Evolutionary conservation across 2,113 vertebrate species (phyloP).

Genomic region (Phyllostomus hastatus): DNA sequence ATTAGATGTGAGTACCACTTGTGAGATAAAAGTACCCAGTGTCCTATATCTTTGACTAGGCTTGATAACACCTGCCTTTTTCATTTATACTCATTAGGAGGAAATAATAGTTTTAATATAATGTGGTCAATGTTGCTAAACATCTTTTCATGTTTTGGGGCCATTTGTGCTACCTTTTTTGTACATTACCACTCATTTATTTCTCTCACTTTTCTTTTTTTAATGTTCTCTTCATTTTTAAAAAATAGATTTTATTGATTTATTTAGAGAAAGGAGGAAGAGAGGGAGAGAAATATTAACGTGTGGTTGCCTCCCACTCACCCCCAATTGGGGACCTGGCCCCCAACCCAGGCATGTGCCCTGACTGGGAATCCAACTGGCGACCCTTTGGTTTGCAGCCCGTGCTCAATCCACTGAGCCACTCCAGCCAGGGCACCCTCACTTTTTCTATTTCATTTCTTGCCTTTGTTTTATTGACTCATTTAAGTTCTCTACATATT

Average conservation of each 20-base stretch:
- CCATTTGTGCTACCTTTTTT: neutral
- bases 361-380: too few relatives aligned
- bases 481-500: neutral
- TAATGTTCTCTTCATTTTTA: too few relatives aligned
- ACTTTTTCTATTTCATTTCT: neutral
- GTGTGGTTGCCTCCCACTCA: too few relatives aligned
- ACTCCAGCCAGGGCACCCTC: too few relatives aligned
- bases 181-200: neutral
- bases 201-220: neutral
- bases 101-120: neutral
- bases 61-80: neutral
- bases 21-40: neutral
- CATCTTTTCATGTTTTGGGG: neutral
- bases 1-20: neutral
- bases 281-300: too few relatives aligned
- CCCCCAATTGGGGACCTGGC: too few relatives aligned
- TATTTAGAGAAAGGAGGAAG: too few relatives aligned
- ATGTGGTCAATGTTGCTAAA: neutral
- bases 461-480: neutral
- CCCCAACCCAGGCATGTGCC: too few relatives aligned
- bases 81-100: neutral
- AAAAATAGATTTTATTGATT: too few relatives aligned
- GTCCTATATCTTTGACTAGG: neutral
- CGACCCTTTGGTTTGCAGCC: too few relatives aligned
- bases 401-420: too few relatives aligned